These are phyloP conservation scores for Pimephales promelas DNA, from an alignment of 2,113 vertebrate genomes.

Conservation along the genomic window DNA sequence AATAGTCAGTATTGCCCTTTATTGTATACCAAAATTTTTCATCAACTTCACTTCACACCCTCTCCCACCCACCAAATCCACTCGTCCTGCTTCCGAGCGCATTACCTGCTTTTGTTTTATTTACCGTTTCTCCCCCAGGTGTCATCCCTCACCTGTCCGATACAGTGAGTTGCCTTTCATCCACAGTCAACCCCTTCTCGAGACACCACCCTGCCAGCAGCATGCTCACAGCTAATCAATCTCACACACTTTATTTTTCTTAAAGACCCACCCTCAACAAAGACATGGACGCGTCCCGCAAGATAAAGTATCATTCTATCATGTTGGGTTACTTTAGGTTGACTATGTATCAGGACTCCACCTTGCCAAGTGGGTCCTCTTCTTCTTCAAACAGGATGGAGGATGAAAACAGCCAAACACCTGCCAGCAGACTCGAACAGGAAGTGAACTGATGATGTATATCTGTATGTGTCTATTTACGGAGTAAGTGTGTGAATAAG, in stretches of 20 bases:
- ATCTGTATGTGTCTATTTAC: not conserved
- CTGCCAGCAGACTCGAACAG: not conserved
- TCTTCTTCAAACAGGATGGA: not conserved
- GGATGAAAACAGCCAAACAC: constrained; percentile 5
- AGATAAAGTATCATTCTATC: constrained; percentile 50
- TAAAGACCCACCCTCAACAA: constrained; percentile 52
- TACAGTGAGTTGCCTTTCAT: constrained; percentile 81
- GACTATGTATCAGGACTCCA: constrained; percentile 42
- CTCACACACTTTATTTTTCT: constrained; percentile 65
- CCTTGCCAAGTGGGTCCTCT: not conserved
- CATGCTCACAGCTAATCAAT: constrained; percentile 83
- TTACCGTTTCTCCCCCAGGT: constrained; percentile 75
- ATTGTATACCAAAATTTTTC: not conserved
- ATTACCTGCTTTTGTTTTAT: constrained; percentile 77
- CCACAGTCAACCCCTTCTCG: constrained; percentile 58
- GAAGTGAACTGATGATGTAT: constrained; percentile 22
- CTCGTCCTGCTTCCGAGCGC: constrained; percentile 52
- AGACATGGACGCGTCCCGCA: constrained; percentile 26
- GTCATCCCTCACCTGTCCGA: constrained; percentile 85
- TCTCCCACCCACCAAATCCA: constrained; percentile 22
- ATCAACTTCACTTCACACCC: not conserved
- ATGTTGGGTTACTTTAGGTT: constrained; percentile 39
- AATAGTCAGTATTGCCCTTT: not conserved
- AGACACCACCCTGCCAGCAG: constrained; percentile 72
- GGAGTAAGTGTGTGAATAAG: not conserved